These are phyloP conservation scores for Cacoxenus indagator DNA, from an alignment of 2,888 invertebrate species.

Conservation along the genomic window DNA sequence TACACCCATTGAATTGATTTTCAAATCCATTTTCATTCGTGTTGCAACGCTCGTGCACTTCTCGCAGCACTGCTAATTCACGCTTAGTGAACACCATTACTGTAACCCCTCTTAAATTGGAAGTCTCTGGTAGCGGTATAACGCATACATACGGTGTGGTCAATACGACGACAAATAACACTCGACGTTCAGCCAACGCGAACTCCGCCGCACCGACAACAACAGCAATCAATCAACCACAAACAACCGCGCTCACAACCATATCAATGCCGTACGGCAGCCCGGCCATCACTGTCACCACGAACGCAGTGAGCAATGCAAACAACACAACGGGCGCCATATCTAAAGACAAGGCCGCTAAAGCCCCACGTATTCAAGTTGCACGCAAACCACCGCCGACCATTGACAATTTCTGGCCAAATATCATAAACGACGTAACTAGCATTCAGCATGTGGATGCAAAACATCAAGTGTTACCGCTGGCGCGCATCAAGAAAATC, in stretches of 20 bases:
- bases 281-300: background rate
- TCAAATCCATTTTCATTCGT: background rate
- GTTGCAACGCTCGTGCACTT: constrained; percentile 1
- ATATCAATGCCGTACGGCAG: constrained; percentile 8
- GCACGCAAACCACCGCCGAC: constrained; percentile 70
- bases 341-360: constrained; percentile 53
- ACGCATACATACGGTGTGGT: background rate
- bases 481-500: constrained; percentile 98
- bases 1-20: constrained; percentile 20
- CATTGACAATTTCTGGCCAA: constrained; percentile 86
- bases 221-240: constrained; percentile 29
- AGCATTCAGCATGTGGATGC: constrained; percentile 84
- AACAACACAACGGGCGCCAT: constrained; percentile 29
- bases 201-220: constrained; percentile 29
- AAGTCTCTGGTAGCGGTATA: constrained; percentile 28
- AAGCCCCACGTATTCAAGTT: constrained; percentile 45
- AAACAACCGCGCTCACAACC: constrained; percentile 2
- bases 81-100: constrained; percentile 56
- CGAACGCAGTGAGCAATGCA: constrained; percentile 20
- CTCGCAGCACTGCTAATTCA: constrained; percentile 45
- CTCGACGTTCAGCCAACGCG: constrained; percentile 42
- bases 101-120: constrained; percentile 54
- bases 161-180: constrained; percentile 38
- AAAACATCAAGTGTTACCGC: constrained; percentile 92
- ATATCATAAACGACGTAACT: constrained; percentile 84